Evolutionary conservation across 1,140 invertebrate genomes (phyloP).

Genomic region (Dreissena polymorpha): DNA sequence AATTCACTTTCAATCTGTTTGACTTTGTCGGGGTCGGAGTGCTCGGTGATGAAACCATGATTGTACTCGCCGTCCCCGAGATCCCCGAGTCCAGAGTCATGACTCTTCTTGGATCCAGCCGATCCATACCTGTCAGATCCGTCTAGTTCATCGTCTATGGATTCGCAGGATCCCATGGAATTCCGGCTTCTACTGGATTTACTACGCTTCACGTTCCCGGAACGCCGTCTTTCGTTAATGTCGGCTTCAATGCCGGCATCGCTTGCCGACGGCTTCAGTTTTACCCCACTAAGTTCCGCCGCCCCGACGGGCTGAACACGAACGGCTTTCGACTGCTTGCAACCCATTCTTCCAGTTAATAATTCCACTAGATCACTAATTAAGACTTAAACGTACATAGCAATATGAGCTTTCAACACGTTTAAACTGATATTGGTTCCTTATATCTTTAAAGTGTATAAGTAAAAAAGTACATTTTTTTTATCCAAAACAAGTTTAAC

Average conservation of each 20-base stretch:
- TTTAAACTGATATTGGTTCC: neutral
- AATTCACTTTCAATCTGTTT: conserved; percentile 63
- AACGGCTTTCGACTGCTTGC: conserved; percentile 51
- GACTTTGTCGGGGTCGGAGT: conserved; percentile 61
- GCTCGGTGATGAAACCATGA: conserved; percentile 68
- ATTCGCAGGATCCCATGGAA: conserved; percentile 50
- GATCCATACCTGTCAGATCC: conserved; percentile 63
- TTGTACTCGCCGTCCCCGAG: conserved; percentile 49
- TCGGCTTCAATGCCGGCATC: conserved; percentile 26
- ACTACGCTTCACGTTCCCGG: conserved; percentile 23
- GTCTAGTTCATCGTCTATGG: conserved; percentile 38
- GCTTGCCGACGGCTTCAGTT: conserved; percentile 11
- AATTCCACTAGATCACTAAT: neutral
- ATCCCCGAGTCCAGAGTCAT: conserved; percentile 68
- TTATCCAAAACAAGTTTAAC: neutral
- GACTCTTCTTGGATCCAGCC: conserved; percentile 67
- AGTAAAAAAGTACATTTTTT: neutral
- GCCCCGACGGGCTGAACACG: conserved; percentile 45
- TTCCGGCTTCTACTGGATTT: conserved; percentile 26
- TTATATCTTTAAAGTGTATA: neutral
- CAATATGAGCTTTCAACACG: neutral
- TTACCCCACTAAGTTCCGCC: neutral
- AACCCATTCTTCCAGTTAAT: conserved; percentile 42
- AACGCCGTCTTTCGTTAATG: conserved; percentile 18
- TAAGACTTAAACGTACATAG: neutral